Percentiles rank a stretch among this genome's conserved stretches.
phyloP scores from a whole-genome alignment of 2,888 invertebrate genomes.

The Thera obeliscata region DNA sequence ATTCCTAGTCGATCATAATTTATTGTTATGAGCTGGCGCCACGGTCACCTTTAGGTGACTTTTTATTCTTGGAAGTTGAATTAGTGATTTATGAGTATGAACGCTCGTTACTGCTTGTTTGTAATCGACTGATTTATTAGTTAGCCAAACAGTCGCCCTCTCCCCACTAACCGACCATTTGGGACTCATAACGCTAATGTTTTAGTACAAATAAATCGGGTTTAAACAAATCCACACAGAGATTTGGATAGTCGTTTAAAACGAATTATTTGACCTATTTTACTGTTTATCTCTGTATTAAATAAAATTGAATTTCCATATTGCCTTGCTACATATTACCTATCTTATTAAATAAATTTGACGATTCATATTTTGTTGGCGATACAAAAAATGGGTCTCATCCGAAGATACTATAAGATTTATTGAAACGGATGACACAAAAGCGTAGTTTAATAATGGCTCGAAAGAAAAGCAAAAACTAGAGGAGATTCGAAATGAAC shows the following conservation, averaged over 20 bases:
- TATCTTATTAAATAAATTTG: neutral
- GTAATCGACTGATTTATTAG: conserved; percentile 41
- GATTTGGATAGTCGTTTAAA: conserved; percentile 20
- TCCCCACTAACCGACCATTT: conserved; percentile 34
- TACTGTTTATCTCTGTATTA: conserved; percentile 7
- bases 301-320: conserved; percentile 1
- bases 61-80: conserved; percentile 17
- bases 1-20: too few relatives aligned
- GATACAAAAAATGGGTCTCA: neutral
- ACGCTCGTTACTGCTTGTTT: conserved; percentile 36
- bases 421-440: conserved; percentile 13
- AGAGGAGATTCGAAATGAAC: conserved; percentile 30
- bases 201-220: conserved; percentile 33
- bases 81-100: conserved; percentile 29
- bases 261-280: conserved; percentile 13
- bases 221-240: conserved; percentile 22
- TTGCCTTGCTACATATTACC: neutral
- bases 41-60: neutral
- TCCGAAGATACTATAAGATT: neutral
- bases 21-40: too few relatives aligned
- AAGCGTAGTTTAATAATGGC: neutral
- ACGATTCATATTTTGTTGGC: too few relatives aligned
- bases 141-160: conserved; percentile 25
- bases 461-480: conserved; percentile 27
- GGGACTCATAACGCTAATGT: conserved; percentile 41